Evolutionary conservation across 2,113 vertebrate species (phyloP), one percentile per base, ranked within the genome.

Genomic region (Syngnathus typhle): DNA sequence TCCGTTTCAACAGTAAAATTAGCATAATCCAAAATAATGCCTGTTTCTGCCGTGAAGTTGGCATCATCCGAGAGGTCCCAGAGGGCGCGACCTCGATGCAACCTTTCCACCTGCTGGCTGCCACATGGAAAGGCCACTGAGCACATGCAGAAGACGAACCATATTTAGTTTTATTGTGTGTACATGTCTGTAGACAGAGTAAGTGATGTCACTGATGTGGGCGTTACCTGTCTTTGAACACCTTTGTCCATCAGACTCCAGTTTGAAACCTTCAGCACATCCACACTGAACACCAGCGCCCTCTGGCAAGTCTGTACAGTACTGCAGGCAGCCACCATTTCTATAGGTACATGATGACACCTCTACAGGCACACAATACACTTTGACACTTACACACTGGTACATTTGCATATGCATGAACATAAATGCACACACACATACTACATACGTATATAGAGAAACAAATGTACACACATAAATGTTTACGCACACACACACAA

Each of bases 301-400:
- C 0, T 47, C 72, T 43, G 4, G 8, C 88, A 88, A 65, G 72
- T 87, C 80, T 36, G 18, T 74, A 72, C 93, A 94, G 83, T 90
- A 91, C 79, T 93, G 93, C 83, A 80, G 66, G 74, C 93, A 93
- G 16, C 86, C 88, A 0, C 92, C 92, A 0, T 93, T 93, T 81
- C 79, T 87, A 41, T 91, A 90, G 74, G 77, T 77, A 83, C 92
- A 93, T n/a, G 90, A 82, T 5, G 18, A 6, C 36, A 81, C 58
- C 64, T 9, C 84, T 86, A 3, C 47, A 8, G 16, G 18, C 7
- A 49, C 16, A n/a, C 47, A 19, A 10, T 19, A 19, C 18, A 49
- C 47, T 19, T 49, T 18, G 13, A 47, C 44, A 47, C 44, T 16
- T 46, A 7, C 46, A 19, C 18, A 19, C 18, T 3, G 1, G 8